A percentile compares a stretch with the other conserved stretches of the same genome.
phyloP scores from a whole-genome alignment of 2,797 vertebrate species.

The Myiotriccus ornatus region DNA sequence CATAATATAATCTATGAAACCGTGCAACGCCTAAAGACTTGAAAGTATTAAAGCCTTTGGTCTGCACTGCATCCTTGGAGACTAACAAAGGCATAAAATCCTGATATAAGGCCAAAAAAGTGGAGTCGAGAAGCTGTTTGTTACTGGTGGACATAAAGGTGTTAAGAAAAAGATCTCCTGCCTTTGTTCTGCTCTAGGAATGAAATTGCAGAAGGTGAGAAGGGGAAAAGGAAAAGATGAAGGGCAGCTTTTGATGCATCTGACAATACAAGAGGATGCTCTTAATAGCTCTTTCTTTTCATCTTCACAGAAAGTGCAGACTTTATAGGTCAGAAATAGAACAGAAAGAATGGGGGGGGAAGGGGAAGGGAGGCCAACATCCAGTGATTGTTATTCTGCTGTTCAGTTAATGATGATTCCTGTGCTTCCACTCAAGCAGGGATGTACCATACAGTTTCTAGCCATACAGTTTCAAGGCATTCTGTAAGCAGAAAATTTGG shows the following conservation, averaged over 20 bases:
- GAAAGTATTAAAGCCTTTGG: background rate
- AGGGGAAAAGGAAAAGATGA: background rate
- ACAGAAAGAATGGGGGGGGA: background rate
- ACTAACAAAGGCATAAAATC: background rate
- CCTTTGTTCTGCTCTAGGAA: background rate
- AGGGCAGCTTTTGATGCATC: background rate
- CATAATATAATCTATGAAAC: background rate
- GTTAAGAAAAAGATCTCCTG: background rate
- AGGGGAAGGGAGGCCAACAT: background rate
- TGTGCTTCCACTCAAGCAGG: background rate
- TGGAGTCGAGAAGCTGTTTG: background rate
- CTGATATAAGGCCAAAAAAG: background rate
- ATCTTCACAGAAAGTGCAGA: background rate
- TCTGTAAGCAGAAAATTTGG: background rate
- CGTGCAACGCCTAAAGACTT: background rate
- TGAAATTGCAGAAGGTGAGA: background rate
- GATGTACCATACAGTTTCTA: background rate
- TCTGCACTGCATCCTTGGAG: background rate
- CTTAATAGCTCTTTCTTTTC: background rate
- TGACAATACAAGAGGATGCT: background rate
- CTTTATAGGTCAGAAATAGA: background rate
- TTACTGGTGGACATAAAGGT: background rate
- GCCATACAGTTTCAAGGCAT: background rate
- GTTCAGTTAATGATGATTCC: background rate
- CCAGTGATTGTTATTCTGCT: background rate